phyloP scores from a whole-genome alignment of 2,113 vertebrate genomes.

The Microtus ochrogaster region DNA sequence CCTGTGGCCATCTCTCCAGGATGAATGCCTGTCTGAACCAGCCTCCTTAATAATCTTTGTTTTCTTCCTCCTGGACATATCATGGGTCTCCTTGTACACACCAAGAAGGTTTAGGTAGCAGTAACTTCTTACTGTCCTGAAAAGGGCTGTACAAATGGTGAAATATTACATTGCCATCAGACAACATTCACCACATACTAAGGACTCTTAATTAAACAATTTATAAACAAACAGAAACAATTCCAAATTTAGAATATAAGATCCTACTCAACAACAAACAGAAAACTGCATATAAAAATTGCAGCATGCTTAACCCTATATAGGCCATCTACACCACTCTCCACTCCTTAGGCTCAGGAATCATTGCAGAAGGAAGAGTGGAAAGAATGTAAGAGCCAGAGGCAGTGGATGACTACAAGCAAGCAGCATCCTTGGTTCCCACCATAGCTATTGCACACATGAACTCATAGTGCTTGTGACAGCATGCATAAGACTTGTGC shows the following conservation, averaged over 20 bases:
- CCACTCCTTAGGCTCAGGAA: not conserved
- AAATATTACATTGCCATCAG: not conserved
- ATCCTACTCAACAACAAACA: not conserved
- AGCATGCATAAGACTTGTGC: not conserved
- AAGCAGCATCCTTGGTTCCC: not conserved
- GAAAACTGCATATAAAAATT: not conserved
- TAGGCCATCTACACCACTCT: not conserved
- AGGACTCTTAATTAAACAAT: not conserved
- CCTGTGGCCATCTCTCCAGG: not conserved
- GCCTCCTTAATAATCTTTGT: not conserved
- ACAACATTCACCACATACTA: not conserved
- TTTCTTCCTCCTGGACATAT: not conserved
- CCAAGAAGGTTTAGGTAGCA: not conserved
- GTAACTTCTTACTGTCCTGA: not conserved
- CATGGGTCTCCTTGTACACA: not conserved
- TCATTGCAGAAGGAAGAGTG: not conserved
- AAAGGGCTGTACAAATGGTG: not conserved
- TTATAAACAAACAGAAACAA: not conserved
- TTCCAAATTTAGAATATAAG: not conserved
- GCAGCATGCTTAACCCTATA: not conserved
- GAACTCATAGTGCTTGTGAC: not conserved
- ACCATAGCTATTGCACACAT: not conserved
- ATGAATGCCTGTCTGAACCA: not conserved
- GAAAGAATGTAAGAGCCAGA: not conserved
- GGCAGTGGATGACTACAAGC: not conserved